A percentile compares a stretch with the other conserved stretches of the same genome.
Evolutionary conservation across 2,797 vertebrate genomes (phyloP).

Genomic region (Hydrophis major): DNA sequence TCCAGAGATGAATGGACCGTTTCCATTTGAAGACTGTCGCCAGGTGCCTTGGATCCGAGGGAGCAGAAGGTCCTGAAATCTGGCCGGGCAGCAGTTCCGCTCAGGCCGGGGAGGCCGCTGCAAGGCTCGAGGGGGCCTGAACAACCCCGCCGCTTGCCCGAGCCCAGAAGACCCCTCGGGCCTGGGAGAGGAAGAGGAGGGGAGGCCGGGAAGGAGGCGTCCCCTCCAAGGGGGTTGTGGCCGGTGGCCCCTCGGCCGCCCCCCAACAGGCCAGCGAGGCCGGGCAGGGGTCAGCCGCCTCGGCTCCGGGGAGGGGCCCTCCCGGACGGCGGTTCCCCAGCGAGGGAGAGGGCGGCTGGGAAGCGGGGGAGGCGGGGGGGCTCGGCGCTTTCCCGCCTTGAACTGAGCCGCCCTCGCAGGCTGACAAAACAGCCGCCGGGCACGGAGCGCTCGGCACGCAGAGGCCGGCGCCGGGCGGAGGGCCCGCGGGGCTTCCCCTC

Average conservation of each 20-base stretch:
- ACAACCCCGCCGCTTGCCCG: background rate
- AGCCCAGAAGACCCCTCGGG: no score
- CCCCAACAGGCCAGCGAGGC: background rate
- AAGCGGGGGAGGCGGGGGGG: no score
- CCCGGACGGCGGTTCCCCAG: background rate
- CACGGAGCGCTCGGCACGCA: background rate
- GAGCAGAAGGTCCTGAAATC: background rate
- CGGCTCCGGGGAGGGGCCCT: background rate
- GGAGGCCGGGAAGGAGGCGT: no score
- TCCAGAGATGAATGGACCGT: background rate
- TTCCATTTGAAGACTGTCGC: background rate
- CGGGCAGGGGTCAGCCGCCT: background rate
- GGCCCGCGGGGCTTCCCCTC: background rate
- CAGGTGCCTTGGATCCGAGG: background rate
- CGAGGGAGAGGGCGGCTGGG: background rate
- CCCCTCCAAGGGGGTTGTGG: no score
- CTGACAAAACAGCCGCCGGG: conserved; percentile 45
- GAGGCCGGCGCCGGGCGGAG: background rate
- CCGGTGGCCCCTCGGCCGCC: background rate
- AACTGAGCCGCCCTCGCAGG: conserved; percentile 68
- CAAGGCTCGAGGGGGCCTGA: background rate
- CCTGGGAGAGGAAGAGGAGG: background rate
- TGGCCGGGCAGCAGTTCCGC: no score
- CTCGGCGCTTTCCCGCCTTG: conserved; percentile 40
- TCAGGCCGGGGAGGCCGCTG: no score